Evolutionary conservation across 2,113 vertebrate species (phyloP).

Genomic region (Cyphomyrus plagiostoma): DNA sequence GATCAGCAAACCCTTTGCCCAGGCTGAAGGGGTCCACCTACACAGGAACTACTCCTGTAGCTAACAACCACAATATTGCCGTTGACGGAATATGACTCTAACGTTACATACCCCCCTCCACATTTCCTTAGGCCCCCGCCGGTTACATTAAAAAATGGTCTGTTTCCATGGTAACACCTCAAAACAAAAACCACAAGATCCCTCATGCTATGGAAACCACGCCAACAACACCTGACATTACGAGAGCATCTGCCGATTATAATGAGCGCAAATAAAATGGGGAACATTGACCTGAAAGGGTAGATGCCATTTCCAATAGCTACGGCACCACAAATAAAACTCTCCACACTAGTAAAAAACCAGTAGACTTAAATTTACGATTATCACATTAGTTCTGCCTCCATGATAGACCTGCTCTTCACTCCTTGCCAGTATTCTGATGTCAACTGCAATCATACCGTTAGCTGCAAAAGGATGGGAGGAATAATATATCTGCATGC

Average conservation of each 20-base stretch:
- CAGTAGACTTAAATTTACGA: background rate
- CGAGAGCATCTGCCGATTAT: background rate
- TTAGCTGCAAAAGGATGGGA: background rate
- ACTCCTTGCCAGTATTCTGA: background rate
- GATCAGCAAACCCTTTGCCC: background rate
- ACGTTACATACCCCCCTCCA: background rate
- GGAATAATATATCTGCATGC: background rate
- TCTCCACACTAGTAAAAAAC: background rate
- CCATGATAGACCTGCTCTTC: background rate
- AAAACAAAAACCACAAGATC: conserved; percentile 13
- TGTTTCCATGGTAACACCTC: background rate
- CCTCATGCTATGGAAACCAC: background rate
- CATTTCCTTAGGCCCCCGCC: background rate
- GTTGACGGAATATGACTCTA: background rate
- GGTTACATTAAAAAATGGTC: background rate
- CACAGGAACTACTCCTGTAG: background rate
- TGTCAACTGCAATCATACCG: background rate
- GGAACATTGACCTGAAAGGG: background rate
- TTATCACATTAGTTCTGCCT: background rate
- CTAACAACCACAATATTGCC: background rate
- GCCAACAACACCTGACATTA: conserved; percentile 1
- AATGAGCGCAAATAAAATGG: background rate
- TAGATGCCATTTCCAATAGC: conserved; percentile 1
- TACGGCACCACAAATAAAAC: background rate
- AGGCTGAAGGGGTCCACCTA: background rate